Evolutionary conservation across 2,888 invertebrate species (phyloP).

Genomic region (Dryococelus australis): DNA sequence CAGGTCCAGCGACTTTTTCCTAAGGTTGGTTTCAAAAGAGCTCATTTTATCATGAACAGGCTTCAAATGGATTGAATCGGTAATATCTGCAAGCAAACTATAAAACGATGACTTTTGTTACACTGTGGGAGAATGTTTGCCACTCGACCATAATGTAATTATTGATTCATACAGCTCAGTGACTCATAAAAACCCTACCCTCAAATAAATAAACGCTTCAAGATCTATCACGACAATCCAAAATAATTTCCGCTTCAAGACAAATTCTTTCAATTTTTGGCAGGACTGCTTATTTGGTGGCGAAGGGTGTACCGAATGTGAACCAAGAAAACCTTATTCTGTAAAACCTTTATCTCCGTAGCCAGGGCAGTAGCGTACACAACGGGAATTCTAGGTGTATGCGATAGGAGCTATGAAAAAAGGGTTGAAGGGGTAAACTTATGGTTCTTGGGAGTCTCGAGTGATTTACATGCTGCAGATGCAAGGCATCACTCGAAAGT

Average conservation of each 20-base stretch:
- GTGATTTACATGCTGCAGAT: constrained; percentile 1
- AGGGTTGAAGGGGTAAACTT: not conserved
- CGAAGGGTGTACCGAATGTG: not conserved
- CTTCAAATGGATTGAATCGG: not conserved
- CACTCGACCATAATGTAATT: not conserved
- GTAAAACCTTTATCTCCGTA: not conserved
- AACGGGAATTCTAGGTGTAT: not conserved
- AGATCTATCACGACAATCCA: not conserved
- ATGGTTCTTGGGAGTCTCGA: not conserved
- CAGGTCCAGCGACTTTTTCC: no score
- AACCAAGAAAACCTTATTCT: not conserved
- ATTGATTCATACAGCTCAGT: not conserved
- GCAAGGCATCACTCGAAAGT: not conserved
- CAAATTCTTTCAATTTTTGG: not conserved
- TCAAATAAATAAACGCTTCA: not conserved
- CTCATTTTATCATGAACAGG: no score
- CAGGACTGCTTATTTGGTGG: not conserved
- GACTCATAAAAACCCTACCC: not conserved
- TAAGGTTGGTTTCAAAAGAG: no score
- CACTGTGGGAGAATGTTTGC: not conserved
- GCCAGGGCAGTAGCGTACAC: not conserved
- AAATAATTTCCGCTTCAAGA: not conserved
- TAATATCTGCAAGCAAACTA: constrained; percentile 21
- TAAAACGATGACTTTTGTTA: not conserved
- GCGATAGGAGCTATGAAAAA: not conserved